Base-by-base conservation (phyloP, 2,113 vertebrate genomes). In the Myrmecophaga tridactyla region DNA sequence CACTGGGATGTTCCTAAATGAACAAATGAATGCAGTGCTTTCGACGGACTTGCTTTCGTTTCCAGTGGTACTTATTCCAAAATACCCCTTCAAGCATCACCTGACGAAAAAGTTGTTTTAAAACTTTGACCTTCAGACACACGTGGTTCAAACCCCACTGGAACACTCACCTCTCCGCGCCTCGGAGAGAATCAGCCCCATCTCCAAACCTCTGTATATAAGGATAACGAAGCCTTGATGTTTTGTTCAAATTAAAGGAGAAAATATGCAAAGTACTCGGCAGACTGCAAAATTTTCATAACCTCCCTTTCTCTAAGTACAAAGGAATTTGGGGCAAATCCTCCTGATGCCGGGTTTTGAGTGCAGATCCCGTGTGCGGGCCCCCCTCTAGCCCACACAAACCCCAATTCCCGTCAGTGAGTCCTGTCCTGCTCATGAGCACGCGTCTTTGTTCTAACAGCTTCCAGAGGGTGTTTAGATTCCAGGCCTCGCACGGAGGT, bases 1-100 rank as follows among this genome's bases (percentile, higher is more conserved):
- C 0, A 0, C 29, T 0, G 2, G 18, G 34, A 6, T 7, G 0
- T 13, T 31, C 23, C 1, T 13, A 18, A 53, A 25, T 67, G 39
- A 34, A 34, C 3, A 18, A 48, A 12, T 6, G n/a, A 29, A 51
- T 3, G 6, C 39, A 25, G 21, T 10, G n/a, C 20, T 69, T 18
- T 43, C 8, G 0, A 4, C 0, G 13, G 27, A 39, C 10, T 6
- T 20, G 34, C 25, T 1, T 46, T n/a, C n/a, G n/a, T n/a, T n/a
- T n/a, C n/a, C n/a, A n/a, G n/a, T n/a, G n/a, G 1, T 6, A 1
- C 43, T 13, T 39, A 23, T 78, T 56, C 53, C 21, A 56, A 48
- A 70, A 58, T 6, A 4, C 14, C n/a, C n/a, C n/a, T n/a, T n/a
- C 27, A 0, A 31, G 6, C 23, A 18, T 29, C 36, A 5, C 36